Evolutionary conservation across 2,797 vertebrate species (phyloP).

Genomic region (Sebastes vulpes): DNA sequence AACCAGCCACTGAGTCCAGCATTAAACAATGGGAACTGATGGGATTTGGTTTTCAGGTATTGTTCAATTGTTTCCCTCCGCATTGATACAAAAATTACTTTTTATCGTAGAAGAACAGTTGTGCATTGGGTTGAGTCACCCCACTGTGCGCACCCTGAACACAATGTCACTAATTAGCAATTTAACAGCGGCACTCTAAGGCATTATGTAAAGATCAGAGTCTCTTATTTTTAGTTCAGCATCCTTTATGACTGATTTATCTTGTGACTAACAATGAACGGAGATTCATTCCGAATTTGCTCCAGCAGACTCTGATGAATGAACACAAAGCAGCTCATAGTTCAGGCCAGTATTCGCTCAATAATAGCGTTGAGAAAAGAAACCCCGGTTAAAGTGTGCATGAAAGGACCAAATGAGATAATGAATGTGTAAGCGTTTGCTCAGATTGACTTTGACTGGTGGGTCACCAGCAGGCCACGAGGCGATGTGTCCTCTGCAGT

Average conservation of each 20-base stretch:
- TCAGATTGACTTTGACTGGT: slow-evolving; percentile 4
- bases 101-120: slow-evolving; percentile 12
- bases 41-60: slow-evolving; percentile 28
- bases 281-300: slow-evolving; percentile 26
- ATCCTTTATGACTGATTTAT: slow-evolving; percentile 43
- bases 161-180: slow-evolving; percentile 45
- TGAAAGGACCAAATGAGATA: slow-evolving; percentile 5
- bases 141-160: slow-evolving; percentile 6
- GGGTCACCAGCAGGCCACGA: not conserved
- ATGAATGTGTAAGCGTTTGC: slow-evolving; percentile 11
- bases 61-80: slow-evolving; percentile 21
- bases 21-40: slow-evolving; percentile 34
- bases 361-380: not conserved
- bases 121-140: slow-evolving; percentile 4
- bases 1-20: slow-evolving; percentile 24
- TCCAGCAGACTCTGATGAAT: slow-evolving; percentile 36
- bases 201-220: slow-evolving; percentile 49
- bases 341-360: not conserved
- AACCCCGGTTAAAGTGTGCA: slow-evolving; percentile 1
- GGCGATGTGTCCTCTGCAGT: not conserved
- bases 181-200: slow-evolving; percentile 24
- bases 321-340: slow-evolving; percentile 34
- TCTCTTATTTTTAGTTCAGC: slow-evolving; percentile 48
- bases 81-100: not conserved
- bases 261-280: slow-evolving; percentile 23